A percentile compares a stretch with the other conserved stretches of the same genome.
phyloP scores from a whole-genome alignment of 2,113 vertebrate genomes.

The Pteruthius melanotis region DNA sequence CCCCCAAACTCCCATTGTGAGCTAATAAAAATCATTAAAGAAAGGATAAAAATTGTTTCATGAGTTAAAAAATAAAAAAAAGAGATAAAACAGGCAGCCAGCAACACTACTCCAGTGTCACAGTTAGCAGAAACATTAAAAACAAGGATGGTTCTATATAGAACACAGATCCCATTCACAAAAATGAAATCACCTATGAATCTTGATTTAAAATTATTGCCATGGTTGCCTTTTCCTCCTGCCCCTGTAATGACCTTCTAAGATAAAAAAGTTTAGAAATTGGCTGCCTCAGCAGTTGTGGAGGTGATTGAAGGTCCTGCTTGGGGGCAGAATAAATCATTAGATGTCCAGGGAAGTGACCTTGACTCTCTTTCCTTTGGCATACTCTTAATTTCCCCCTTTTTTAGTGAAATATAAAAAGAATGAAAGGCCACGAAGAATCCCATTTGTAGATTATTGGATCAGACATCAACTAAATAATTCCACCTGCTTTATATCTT shows the following conservation, averaged over 20 bases:
- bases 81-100: neutral
- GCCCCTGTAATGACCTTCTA: neutral
- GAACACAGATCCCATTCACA: neutral
- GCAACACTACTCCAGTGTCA: neutral
- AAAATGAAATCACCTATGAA: neutral
- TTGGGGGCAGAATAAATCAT: neutral
- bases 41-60: neutral
- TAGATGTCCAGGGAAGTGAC: neutral
- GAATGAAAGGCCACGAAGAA: neutral
- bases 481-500: neutral
- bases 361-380: neutral
- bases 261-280: neutral
- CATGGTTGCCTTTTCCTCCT: neutral
- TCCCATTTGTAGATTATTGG: neutral
- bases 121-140: neutral
- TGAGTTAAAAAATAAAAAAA: neutral
- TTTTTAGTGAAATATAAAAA: neutral
- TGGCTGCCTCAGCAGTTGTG: neutral
- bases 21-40: neutral
- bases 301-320: neutral
- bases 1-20: neutral
- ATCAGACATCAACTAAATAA: neutral
- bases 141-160: neutral
- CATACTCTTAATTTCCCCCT: neutral
- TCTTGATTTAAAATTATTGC: neutral